A percentile compares a stretch with the other conserved stretches of the same genome.
phyloP scores from a whole-genome alignment of 2,888 invertebrate genomes.

The Lasioglossum villosulum region DNA sequence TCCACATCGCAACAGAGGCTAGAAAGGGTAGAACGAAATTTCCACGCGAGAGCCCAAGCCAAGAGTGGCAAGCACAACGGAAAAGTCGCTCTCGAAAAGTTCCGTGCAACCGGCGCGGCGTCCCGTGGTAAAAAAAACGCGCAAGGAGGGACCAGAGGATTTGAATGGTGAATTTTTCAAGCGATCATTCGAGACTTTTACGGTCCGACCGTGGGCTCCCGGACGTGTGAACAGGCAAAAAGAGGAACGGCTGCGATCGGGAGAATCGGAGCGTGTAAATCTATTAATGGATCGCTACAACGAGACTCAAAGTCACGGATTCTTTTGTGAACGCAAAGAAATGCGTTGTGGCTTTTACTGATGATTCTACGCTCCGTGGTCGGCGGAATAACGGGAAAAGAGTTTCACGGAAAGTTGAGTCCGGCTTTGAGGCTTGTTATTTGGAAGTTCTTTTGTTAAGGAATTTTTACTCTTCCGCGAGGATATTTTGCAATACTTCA shows the following conservation, averaged over 20 bases:
- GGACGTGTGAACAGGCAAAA: not conserved
- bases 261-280: not conserved
- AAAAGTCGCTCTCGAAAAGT: conserved; percentile 55
- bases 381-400: not conserved
- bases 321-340: not conserved
- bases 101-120: conserved; percentile 44
- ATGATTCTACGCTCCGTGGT: not conserved
- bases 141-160: conserved; percentile 25
- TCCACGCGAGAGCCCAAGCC: conserved; percentile 51
- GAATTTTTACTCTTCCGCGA: not conserved
- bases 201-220: not conserved
- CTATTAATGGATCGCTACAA: conserved; percentile 12
- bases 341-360: not conserved
- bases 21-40: conserved; percentile 44
- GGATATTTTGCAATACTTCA: not conserved
- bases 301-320: not conserved
- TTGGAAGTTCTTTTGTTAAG: not conserved
- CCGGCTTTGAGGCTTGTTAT: not conserved
- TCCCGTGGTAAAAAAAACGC: conserved; percentile 13
- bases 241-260: not conserved
- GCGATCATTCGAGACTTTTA: conserved; percentile 25
- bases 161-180: conserved; percentile 35
- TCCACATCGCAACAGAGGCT: not conserved
- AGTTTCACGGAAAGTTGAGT: not conserved
- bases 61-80: conserved; percentile 48